Conservation (phyloP, 1,140 invertebrate genomes). For the Pseudomyrmex pallidus region DNA sequence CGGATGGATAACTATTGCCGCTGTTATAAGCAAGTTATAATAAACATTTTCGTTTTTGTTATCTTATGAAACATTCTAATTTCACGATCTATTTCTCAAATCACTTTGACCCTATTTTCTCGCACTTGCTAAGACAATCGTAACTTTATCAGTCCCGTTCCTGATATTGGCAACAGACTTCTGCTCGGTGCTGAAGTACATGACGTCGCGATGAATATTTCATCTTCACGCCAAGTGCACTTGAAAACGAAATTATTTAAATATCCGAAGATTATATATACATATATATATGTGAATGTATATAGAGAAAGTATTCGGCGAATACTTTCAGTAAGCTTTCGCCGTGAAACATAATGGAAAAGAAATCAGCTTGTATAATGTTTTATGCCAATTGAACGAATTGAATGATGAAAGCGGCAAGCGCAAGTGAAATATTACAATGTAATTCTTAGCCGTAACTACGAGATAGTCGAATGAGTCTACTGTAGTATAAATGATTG, state of each 20-base stretch:
- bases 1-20: conserved; percentile 48
- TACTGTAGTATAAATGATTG: not conserved
- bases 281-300: no score
- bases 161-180: conserved; percentile 50
- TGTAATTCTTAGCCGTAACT: not conserved
- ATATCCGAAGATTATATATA: conserved; percentile 31
- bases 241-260: conserved; percentile 55
- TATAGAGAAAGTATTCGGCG: not conserved
- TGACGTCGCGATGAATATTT: conserved; percentile 67
- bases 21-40: conserved; percentile 53
- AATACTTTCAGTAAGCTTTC: conserved; percentile 13
- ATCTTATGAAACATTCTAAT: conserved; percentile 60
- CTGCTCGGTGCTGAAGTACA: conserved; percentile 13
- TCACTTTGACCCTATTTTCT: conserved; percentile 70
- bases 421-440: conserved; percentile 44
- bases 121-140: conserved; percentile 66
- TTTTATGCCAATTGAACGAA: conserved; percentile 28
- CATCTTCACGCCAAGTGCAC: conserved; percentile 60
- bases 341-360: conserved; percentile 26
- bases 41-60: conserved; percentile 40
- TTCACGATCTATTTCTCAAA: conserved; percentile 46
- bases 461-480: conserved; percentile 9
- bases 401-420: conserved; percentile 39
- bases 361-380: conserved; percentile 38
- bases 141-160: conserved; percentile 63